Base-by-base conservation (phyloP, 2,113 vertebrate species). In the Platysternon megacephalum region DNA sequence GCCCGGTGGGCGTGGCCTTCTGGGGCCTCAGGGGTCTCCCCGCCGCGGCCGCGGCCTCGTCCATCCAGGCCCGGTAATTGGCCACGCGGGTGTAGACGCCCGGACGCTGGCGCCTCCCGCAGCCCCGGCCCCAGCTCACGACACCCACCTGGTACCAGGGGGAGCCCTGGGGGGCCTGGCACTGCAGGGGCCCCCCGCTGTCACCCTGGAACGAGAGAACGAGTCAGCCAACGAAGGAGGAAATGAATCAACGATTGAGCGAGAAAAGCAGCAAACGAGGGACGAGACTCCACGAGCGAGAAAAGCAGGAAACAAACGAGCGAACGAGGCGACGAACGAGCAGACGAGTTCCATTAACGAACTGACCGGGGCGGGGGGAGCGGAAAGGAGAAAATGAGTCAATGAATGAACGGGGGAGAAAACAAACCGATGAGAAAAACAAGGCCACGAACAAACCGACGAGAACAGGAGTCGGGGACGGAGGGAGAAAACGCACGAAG, bases 41-140 rank as follows among this genome's bases (percentile, higher is more conserved):
- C 0, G 74, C 85, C 1, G 49, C 52, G 2, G 90, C 52, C 1
- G 85, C 58, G 3, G 90, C 78, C 79, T 58, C 21, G 44, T 92
- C 79, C 79, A 92, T 53, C 90, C 90, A 92, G n/a, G 90, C 11
- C 32, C 28, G 79, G 79, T 61, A 92, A 53, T 78, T 83, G 68
- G 90, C 39, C 4, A 92, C 79, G 4, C 85, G 85, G 2, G 90
- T 52, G 90, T 92, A 87, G 35, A 68, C 35, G 7, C 61, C 61
- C 8, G 61, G 61, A 6, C 61, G 61, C 35, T n/a, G 84, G 82
- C 79, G 8, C 19, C 85, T 2, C 11, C 84, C 85, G 2, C 90
- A 92, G 90, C 90, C 76, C 10, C 85, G 90, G 21, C 90, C 90
- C 90, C 90, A 92, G 55, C 90, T 92, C 26, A 87, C 90, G 11